These are phyloP conservation scores for Amphipyra tragopoginis DNA, from an alignment of 2,888 invertebrate species.

Conservation along the genomic window DNA sequence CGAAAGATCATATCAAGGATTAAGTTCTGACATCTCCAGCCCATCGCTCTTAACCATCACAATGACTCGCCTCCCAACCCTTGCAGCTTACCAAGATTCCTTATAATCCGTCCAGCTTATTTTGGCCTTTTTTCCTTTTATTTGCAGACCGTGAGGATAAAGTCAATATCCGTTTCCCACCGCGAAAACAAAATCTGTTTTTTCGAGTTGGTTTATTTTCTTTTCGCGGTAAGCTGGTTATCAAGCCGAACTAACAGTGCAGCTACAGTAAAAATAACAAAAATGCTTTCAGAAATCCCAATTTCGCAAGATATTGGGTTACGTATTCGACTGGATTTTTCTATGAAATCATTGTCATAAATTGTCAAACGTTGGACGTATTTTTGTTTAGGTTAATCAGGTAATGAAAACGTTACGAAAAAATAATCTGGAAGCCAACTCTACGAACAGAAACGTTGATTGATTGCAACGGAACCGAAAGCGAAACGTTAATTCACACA, in stretches of 20 bases:
- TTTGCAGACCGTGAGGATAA: constrained; percentile 15
- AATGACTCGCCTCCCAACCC: constrained; percentile 5
- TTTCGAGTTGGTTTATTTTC: constrained; percentile 19
- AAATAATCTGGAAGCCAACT: no score
- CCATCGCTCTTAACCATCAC: constrained; percentile 22
- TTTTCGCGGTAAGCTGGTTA: constrained; percentile 20
- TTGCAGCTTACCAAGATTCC: constrained; percentile 36
- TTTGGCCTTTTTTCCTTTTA: constrained; percentile 41
- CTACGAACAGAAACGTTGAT: no score
- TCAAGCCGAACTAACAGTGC: constrained; percentile 6
- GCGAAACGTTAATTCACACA: no score
- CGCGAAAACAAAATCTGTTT: constrained; percentile 27
- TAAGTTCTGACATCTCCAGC: constrained; percentile 9
- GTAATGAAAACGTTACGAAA: no score
- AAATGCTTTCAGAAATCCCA: neutral
- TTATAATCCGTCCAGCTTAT: constrained; percentile 45
- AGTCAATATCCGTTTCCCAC: constrained; percentile 42
- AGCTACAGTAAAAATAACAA: constrained; percentile 13
- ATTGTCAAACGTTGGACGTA: no score
- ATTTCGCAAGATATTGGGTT: no score
- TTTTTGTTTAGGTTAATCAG: no score
- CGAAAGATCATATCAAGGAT: constrained; percentile 5
- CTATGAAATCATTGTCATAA: no score
- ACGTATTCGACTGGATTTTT: no score
- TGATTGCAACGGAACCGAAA: no score